Base-by-base conservation (phyloP, 2,113 vertebrate genomes). In the Anarrhichthys ocellatus region DNA sequence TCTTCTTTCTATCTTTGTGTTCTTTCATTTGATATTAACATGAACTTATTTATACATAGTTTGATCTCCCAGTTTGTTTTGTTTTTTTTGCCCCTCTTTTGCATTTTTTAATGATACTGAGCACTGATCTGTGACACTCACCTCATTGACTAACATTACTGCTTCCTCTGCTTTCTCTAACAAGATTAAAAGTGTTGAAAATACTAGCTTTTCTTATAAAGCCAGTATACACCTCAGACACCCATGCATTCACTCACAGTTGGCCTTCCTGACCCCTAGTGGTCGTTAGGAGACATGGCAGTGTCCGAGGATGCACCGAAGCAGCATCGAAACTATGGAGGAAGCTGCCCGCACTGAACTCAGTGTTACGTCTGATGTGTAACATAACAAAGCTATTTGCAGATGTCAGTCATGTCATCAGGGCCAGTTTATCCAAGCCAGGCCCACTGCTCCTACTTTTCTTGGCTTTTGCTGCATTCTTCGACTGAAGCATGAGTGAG, bases 231-330 rank as follows among this genome's bases (percentile, higher is more conserved):
- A 24, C 10, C 13, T 54, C 42, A 77, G 0, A 24, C 42, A n/a
- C n/a, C 3, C 2, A 42, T 1, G 36, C 29, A 10, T 32, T 42
- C 32, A 13, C 34, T 58, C 58, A 70, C 50, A 36, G 17, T 6
- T 59, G 40, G 9, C 48, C 67, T 6, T 75, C 17, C 65, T 68
- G 88, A 18, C 80, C 68, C 56, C 82, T 83, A 44, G 84, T 46
- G 86, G 82, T 18, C 24, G 1, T 4, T 5, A 0, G 7, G 27
- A 48, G 58, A n/a, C 34, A 84, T 24, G 8, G 13, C 81, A 52
- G 15, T 9, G 44, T 44, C 5, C 3, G n/a, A 18, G 29, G 48
- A 17, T 1, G n/a, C 11, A 40, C 18, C 32, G 29, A 5, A 6
- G 54, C 38, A 2, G 11, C 18, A 42, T 32, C 3, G 44, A 11